These are phyloP conservation scores for Limosa lapponica DNA, from an alignment of 2,797 vertebrate species.

Conservation along the genomic window DNA sequence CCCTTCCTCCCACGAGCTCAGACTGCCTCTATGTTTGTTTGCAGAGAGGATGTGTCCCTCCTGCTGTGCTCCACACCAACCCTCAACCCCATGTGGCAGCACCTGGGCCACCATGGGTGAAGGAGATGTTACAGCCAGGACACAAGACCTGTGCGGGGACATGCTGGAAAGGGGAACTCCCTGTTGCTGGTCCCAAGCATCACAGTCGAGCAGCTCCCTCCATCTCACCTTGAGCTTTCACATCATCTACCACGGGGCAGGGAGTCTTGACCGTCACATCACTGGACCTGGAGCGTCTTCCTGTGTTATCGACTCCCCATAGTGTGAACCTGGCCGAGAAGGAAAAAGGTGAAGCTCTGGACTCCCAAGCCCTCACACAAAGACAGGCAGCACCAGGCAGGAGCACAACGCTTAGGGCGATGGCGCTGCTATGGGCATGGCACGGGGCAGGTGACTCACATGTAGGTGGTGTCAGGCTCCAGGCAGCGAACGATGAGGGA, in stretches of 20 bases:
- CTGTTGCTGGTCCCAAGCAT: not conserved
- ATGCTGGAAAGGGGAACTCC: not conserved
- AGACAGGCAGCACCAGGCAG: not conserved
- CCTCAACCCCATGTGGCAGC: not conserved
- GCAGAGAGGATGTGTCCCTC: not conserved
- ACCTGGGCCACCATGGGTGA: not conserved
- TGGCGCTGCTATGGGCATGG: rapidly evolving
- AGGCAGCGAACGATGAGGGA: slow-evolving; percentile 94
- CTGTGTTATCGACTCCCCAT: slow-evolving; percentile 97
- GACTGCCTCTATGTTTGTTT: not conserved
- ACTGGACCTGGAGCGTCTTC: slow-evolving; percentile 91
- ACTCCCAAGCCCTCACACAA: not conserved
- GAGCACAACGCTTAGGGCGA: rapidly evolving
- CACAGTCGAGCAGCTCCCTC: not conserved
- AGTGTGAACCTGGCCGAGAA: slow-evolving; percentile 88
- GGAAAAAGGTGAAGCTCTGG: not conserved
- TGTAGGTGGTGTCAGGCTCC: slow-evolving; percentile 95
- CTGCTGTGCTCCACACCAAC: not conserved
- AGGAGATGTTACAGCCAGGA: not conserved
- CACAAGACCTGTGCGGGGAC: rapidly evolving
- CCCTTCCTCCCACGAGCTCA: not conserved
- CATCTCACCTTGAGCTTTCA: slow-evolving; percentile 95
- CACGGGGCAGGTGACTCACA: slow-evolving; percentile 81
- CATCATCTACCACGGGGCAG: slow-evolving; percentile 95
- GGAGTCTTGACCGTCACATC: slow-evolving; percentile 96